phyloP scores from a whole-genome alignment of 2,888 invertebrate species.

The Choristoneura rosaceana region DNA sequence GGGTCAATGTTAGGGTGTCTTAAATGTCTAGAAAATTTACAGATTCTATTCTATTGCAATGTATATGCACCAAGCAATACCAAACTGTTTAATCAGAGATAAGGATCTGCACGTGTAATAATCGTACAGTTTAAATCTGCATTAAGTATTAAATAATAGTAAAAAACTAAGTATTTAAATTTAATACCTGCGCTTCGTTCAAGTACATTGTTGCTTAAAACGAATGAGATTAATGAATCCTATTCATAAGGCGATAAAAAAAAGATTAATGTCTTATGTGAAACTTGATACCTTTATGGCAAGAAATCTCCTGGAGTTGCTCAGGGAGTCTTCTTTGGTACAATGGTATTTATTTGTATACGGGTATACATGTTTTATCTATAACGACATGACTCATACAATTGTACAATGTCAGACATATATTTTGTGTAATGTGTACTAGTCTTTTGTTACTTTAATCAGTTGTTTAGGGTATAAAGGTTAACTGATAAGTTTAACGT shows the following conservation, averaged over 20 bases:
- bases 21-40: no score
- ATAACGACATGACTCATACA: neutral
- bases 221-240: constrained; percentile 6
- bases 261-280: constrained; percentile 1
- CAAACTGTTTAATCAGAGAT: neutral
- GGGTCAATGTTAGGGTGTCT: no score
- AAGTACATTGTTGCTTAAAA: constrained; percentile 2
- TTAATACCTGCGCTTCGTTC: neutral
- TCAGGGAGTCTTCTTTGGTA: neutral
- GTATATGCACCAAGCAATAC: neutral
- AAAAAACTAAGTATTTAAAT: neutral
- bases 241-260: neutral
- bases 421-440: neutral
- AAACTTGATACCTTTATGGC: constrained; percentile 2
- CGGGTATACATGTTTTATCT: neutral
- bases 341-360: neutral
- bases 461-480: neutral
- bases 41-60: no score
- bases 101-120: neutral
- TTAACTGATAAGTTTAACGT: neutral
- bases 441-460: neutral
- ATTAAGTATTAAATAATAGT: neutral
- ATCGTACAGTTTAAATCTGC: neutral
- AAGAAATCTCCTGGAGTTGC: neutral
- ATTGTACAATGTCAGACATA: neutral